phyloP scores from a whole-genome alignment of 2,113 vertebrate genomes.

The Geococcyx californianus region DNA sequence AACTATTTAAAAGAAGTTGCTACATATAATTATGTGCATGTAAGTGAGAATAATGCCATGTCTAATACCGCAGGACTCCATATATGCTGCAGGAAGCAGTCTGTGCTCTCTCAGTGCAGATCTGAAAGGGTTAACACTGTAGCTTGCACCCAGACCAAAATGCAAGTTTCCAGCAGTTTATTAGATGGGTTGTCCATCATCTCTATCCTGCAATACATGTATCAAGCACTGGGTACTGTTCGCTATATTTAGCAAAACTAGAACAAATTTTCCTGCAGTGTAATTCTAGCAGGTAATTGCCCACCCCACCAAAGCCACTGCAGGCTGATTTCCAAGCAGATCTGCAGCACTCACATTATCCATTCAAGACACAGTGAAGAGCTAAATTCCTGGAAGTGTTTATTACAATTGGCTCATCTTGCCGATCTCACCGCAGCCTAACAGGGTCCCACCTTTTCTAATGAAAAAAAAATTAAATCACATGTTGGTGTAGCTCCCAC shows the following conservation, averaged over 20 bases:
- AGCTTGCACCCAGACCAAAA: background rate
- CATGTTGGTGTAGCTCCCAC: background rate
- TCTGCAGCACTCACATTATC: background rate
- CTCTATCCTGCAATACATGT: background rate
- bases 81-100: background rate
- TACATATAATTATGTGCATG: background rate
- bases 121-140: background rate
- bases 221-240: background rate
- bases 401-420: background rate
- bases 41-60: background rate
- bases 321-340: background rate
- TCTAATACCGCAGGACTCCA: background rate
- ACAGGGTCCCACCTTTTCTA: background rate
- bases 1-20: conserved; percentile 16
- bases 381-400: conserved; percentile 19
- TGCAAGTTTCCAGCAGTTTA: background rate
- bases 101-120: background rate
- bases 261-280: background rate
- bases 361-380: background rate
- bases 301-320: background rate
- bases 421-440: background rate
- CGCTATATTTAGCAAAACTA: background rate
- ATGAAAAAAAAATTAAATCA: background rate
- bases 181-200: background rate
- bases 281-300: background rate